phyloP scores from a whole-genome alignment of 2,888 invertebrate genomes.

The Dastarcus helophoroides region DNA sequence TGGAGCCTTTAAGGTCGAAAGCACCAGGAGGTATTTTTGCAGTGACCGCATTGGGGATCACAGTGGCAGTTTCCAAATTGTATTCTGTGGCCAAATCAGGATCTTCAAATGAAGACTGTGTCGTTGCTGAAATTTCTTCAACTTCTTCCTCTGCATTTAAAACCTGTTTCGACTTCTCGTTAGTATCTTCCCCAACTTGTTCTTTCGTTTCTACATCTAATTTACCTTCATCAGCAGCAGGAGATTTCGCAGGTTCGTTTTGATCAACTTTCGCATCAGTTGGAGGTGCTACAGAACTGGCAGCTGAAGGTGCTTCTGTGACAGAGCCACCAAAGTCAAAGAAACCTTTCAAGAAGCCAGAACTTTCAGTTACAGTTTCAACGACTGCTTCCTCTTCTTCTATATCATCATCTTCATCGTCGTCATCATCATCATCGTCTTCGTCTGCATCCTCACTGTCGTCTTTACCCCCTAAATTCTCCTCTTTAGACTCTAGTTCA shows the following conservation, averaged over 20 bases:
- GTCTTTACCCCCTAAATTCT: background rate
- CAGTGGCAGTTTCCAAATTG: no score
- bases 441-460: constrained; percentile 18
- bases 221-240: constrained; percentile 1
- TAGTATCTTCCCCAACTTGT: constrained; percentile 5
- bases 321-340: no score
- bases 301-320: background rate
- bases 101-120: constrained; percentile 1
- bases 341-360: no score
- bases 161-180: no score
- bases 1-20: no score
- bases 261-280: background rate
- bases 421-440: constrained; percentile 18
- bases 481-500: constrained; percentile 16
- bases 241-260: background rate
- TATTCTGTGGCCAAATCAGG: constrained; percentile 1
- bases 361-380: no score
- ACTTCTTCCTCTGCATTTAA: background rate
- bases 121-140: no score
- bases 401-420: constrained; percentile 14
- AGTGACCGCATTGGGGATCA: no score
- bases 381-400: constrained; percentile 10
- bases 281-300: background rate
- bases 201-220: constrained; percentile 6
- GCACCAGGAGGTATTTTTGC: no score